A percentile compares a stretch with the other conserved stretches of the same genome.
These are phyloP conservation scores for Rissa tridactyla DNA, from an alignment of 2,113 vertebrate species.

Conservation along the genomic window DNA sequence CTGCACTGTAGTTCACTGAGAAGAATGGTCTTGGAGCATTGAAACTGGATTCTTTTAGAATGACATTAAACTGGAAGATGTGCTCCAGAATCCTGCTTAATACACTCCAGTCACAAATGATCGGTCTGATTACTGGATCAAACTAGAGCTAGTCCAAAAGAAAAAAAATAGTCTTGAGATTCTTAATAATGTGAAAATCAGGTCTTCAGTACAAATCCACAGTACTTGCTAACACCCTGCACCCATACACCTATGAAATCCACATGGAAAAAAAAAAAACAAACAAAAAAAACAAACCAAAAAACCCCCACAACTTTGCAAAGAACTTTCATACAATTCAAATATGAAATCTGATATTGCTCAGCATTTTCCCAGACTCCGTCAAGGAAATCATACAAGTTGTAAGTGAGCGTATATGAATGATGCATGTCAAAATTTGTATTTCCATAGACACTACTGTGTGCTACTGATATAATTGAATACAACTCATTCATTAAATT, in stretches of 20 bases:
- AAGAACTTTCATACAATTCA: background rate
- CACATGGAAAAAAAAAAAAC: background rate
- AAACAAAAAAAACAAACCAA: no score
- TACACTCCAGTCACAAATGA: background rate
- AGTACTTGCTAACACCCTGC: background rate
- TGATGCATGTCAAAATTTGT: background rate
- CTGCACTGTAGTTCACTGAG: background rate
- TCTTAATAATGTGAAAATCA: background rate
- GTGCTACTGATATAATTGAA: background rate
- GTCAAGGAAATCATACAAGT: background rate
- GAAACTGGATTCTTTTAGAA: background rate
- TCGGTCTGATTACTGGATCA: background rate
- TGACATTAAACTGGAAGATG: background rate
- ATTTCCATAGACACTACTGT: background rate
- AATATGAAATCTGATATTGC: background rate
- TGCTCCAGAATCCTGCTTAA: background rate
- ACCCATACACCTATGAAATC: background rate
- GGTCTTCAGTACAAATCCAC: background rate
- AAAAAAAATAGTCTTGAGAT: background rate
- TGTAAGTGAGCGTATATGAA: background rate
- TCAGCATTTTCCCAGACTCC: background rate
- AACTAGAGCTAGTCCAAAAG: background rate
- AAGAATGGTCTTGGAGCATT: background rate
- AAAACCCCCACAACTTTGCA: background rate
- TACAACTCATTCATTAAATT: background rate